phyloP scores from a whole-genome alignment of 2,888 invertebrate species.

The Drosophila infuscata region DNA sequence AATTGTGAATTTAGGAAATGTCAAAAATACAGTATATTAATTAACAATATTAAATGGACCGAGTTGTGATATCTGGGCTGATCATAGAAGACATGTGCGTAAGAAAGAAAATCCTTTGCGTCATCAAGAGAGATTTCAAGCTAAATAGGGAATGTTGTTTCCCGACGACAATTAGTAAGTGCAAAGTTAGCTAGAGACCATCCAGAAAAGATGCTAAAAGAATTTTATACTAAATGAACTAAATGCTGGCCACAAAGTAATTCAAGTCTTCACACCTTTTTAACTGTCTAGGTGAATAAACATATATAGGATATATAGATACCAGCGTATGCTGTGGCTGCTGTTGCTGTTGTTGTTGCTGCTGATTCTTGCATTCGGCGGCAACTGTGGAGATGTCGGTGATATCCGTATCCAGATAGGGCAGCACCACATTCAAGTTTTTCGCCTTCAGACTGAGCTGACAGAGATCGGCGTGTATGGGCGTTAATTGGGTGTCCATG shows the following conservation, averaged over 20 bases:
- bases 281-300: not conserved
- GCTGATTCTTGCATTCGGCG: constrained; percentile 73
- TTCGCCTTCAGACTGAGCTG: constrained; percentile 96
- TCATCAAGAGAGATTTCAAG: too few relatives aligned
- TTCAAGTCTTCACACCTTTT: not conserved
- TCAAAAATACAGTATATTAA: not conserved
- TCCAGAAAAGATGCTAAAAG: not conserved
- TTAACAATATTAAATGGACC: not conserved
- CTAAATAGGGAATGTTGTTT: not conserved
- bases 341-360: constrained; percentile 59
- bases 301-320: not conserved
- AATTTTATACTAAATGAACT: not conserved
- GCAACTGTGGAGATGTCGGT: constrained; percentile 92
- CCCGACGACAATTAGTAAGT: not conserved
- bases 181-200: not conserved
- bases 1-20: not conserved
- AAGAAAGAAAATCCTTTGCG: not conserved
- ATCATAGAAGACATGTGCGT: too few relatives aligned
- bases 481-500: constrained; percentile 95
- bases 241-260: not conserved
- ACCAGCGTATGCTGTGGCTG: constrained; percentile 68
- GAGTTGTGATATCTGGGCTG: not conserved
- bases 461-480: constrained; percentile 97
- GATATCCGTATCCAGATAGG: constrained; percentile 95
- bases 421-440: constrained; percentile 95